phyloP scores from a whole-genome alignment of 2,797 vertebrate genomes.

The Oryzias dopingdopingensis region DNA sequence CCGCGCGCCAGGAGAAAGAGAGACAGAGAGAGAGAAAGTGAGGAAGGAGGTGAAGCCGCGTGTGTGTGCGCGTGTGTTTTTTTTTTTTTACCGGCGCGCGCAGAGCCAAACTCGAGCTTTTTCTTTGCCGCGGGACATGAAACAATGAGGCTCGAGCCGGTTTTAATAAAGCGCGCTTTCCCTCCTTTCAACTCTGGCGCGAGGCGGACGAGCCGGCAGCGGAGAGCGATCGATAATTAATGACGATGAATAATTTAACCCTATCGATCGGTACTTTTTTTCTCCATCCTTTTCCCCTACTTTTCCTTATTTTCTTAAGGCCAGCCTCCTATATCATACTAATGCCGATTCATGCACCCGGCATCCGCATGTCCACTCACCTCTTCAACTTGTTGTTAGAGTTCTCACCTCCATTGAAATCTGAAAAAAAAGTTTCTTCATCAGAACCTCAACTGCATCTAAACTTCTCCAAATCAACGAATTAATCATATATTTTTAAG shows the following conservation, averaged over 20 bases:
- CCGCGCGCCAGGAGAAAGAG: constrained; percentile 73
- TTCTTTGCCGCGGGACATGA: constrained; percentile 90
- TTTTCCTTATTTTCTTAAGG: constrained; percentile 81
- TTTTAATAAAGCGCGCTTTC: constrained; percentile 88
- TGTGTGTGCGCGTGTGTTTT: constrained; percentile 34
- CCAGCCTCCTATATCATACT: constrained; percentile 68
- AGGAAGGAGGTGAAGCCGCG: constrained; percentile 31
- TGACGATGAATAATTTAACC: constrained; percentile 94
- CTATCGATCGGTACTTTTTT: constrained; percentile 87
- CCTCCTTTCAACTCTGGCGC: constrained; percentile 89
- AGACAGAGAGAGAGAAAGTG: constrained; percentile 27
- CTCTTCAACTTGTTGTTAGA: constrained; percentile 58
- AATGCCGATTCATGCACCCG: constrained; percentile 52
- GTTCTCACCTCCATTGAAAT: constrained; percentile 50
- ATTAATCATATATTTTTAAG: too few relatives aligned
- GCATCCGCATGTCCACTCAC: constrained; percentile 56
- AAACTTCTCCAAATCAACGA: constrained; percentile 14
- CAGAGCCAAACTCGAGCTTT: constrained; percentile 82
- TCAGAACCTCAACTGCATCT: constrained; percentile 32
- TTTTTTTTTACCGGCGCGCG: constrained; percentile 70
- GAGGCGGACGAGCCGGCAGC: constrained; percentile 87
- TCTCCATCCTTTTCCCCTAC: constrained; percentile 70
- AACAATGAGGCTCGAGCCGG: constrained; percentile 90
- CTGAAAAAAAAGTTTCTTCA: constrained; percentile 31
- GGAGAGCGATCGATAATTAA: constrained; percentile 92